phyloP scores from a whole-genome alignment of 2,888 invertebrate species.

The Biston stratarius region DNA sequence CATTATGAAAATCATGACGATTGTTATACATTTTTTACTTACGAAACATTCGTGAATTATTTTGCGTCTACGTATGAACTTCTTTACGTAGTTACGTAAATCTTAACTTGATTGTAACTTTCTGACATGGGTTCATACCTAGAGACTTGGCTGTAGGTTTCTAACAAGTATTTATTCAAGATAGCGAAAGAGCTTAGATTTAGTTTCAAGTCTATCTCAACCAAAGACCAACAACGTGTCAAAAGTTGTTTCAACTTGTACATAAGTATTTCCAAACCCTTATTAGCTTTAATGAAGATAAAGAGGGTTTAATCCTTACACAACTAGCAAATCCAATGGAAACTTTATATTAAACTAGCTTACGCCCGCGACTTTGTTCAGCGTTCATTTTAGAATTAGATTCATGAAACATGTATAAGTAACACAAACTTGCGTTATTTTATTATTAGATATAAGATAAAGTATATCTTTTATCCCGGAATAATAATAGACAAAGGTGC shows the following conservation, averaged over 20 bases:
- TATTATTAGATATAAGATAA: too few relatives aligned
- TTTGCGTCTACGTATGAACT: not conserved
- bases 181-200: not conserved
- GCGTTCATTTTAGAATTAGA: too few relatives aligned
- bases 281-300: not conserved
- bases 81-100: not conserved
- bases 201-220: not conserved
- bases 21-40: too few relatives aligned
- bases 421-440: too few relatives aligned
- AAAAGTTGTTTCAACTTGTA: not conserved
- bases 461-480: too few relatives aligned
- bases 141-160: not conserved
- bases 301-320: too few relatives aligned
- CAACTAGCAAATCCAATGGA: too few relatives aligned
- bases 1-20: too few relatives aligned
- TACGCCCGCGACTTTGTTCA: too few relatives aligned
- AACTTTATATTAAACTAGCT: too few relatives aligned
- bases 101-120: not conserved
- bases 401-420: too few relatives aligned
- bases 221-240: not conserved
- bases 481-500: too few relatives aligned
- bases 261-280: not conserved
- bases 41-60: not conserved
- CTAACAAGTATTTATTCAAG: not conserved
- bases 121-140: constrained; percentile 1